Evolutionary conservation across 2,113 vertebrate genomes (phyloP).

Genomic region (Callocephalon fimbriatum): DNA sequence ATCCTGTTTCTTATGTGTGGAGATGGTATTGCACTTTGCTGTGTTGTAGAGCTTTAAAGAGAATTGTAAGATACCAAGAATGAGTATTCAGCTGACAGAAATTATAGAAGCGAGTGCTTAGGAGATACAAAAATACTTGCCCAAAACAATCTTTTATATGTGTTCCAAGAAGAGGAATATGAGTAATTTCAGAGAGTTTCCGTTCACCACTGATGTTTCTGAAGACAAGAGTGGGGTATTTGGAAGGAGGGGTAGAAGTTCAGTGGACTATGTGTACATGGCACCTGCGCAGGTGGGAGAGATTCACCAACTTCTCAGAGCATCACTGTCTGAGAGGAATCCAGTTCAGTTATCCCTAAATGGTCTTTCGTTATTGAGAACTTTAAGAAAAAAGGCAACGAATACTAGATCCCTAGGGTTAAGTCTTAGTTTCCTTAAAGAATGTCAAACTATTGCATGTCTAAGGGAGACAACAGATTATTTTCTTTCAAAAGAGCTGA

Average conservation of each 20-base stretch:
- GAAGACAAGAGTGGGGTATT: background rate
- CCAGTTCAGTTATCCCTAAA: background rate
- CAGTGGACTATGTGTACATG: background rate
- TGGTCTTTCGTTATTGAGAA: background rate
- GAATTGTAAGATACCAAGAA: background rate
- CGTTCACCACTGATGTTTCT: background rate
- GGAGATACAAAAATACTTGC: background rate
- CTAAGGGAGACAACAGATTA: background rate
- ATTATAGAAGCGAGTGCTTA: background rate
- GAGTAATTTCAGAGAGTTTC: background rate
- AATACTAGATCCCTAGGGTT: background rate
- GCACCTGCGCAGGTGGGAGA: background rate
- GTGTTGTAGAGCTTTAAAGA: background rate
- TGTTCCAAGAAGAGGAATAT: background rate
- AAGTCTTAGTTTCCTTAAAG: background rate
- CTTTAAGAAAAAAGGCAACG: background rate
- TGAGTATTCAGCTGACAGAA: background rate
- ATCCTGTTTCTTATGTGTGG: background rate
- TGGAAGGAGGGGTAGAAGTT: background rate
- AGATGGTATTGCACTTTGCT: background rate
- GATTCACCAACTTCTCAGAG: background rate
- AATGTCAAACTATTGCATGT: background rate
- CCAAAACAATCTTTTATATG: background rate
- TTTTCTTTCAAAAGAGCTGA: background rate
- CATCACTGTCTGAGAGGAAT: background rate